Conservation (phyloP, 2,888 invertebrate genomes). For the Amphipoea oculea region DNA sequence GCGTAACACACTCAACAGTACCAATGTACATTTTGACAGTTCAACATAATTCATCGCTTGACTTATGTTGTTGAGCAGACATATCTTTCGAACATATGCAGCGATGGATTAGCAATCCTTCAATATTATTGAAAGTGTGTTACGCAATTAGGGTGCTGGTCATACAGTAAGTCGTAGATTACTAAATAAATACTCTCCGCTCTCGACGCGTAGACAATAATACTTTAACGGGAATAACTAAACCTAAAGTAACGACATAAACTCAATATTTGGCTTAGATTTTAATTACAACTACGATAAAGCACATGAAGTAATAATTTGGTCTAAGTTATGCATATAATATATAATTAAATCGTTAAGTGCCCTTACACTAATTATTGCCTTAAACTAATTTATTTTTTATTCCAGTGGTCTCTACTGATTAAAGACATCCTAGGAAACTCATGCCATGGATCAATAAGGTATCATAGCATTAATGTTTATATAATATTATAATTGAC, state of each 20-base stretch:
- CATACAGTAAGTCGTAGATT: slow-evolving; percentile 66
- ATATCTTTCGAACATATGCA: not conserved
- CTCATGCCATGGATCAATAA: slow-evolving; percentile 70
- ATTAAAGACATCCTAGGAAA: slow-evolving; percentile 64
- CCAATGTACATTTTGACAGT: not conserved
- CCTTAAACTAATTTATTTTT: slow-evolving; percentile 85
- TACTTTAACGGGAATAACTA: slow-evolving; percentile 87
- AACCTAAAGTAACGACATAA: slow-evolving; percentile 85
- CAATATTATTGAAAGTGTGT: not conserved
- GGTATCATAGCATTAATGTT: slow-evolving; percentile 50
- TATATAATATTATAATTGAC: slow-evolving; percentile 60
- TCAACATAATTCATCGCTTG: not conserved
- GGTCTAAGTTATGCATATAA: slow-evolving; percentile 90
- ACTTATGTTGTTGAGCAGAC: not conserved
- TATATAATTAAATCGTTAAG: slow-evolving; percentile 84
- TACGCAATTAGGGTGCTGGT: slow-evolving; percentile 40
- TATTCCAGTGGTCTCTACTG: slow-evolving; percentile 82
- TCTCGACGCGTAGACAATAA: slow-evolving; percentile 83
- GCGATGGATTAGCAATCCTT: slow-evolving; percentile 1
- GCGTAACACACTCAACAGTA: not conserved
- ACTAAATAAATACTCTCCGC: slow-evolving; percentile 88
- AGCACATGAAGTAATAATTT: slow-evolving; percentile 90
- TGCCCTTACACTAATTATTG: slow-evolving; percentile 89
- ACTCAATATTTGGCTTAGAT: slow-evolving; percentile 91
- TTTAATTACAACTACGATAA: slow-evolving; percentile 89